Evolutionary conservation across 2,113 vertebrate species (phyloP), one percentile per base, ranked within the genome.

Genomic region (Cynocephalus volans): DNA sequence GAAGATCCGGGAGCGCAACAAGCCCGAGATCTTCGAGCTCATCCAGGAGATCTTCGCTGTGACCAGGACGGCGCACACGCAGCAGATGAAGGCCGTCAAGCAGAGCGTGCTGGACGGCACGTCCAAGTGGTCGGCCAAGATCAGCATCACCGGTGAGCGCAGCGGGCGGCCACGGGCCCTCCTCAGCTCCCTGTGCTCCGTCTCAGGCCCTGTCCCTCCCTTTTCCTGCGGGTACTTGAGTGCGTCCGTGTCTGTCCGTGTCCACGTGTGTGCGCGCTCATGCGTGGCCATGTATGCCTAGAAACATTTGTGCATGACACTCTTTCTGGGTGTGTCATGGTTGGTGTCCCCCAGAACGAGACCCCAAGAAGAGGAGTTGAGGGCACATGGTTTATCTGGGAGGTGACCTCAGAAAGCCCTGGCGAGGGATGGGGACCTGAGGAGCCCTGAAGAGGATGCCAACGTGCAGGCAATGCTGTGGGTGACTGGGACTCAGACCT

Each of bases 1-100:
- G 99, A 99, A 99, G 98, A 99, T 99, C 98, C 99, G 99, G 0
- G 99, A 99, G 97, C 99, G 99, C 84, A 99, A 99, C 98, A 99
- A 99, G 95, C 99, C 99, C 0, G 99, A 99, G 99, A 99, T 99
- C 98, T 99, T 99, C 45, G 99, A 99, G 98, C 99, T 99, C 97
- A 99, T 99, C 97, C 99, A 99, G 98, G 99, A 99, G 96, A 99
- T 99, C 94, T 99, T 99, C 80, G 98, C 98, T 0, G 98, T 99
- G 96, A 93, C 97, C 97, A 99, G 99, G 98, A 96, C 99, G 21
- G 99, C 99, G 0, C 99, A 99, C 60, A 99, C 99, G 0, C 99
- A 99, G 84, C 99, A 99, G 76, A 99, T 99, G 99, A 99, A 99
- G 98, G 99, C 99, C 0, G 99, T 99, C 97, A 99, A 99, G 92